Conservation (phyloP, 2,888 invertebrate genomes). For the Sycophila texana region DNA sequence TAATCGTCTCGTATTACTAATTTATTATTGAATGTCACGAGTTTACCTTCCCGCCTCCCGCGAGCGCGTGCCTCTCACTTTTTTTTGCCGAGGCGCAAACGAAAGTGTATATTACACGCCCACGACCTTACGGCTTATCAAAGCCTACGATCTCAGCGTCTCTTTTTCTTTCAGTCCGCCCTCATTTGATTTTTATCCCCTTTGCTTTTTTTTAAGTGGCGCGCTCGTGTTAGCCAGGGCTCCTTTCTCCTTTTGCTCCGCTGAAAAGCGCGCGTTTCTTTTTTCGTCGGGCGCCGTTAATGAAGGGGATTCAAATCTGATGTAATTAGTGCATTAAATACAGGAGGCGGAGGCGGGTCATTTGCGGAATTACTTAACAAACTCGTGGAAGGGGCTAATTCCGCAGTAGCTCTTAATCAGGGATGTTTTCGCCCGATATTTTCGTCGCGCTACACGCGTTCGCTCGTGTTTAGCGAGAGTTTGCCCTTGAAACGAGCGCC, state of each 20-base stretch:
- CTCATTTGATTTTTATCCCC: constrained; percentile 46
- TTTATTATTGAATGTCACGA: constrained; percentile 72
- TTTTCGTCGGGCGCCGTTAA: not conserved
- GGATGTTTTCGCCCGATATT: too few species aligned
- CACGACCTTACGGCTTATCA: constrained; percentile 50
- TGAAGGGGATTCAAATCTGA: constrained; percentile 11
- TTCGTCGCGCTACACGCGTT: too few species aligned
- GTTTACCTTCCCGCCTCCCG: constrained; percentile 59
- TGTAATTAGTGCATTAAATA: not conserved
- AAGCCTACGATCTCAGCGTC: constrained; percentile 7
- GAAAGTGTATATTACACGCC: constrained; percentile 24
- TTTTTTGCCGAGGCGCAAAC: constrained; percentile 49
- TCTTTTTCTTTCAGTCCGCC: constrained; percentile 4
- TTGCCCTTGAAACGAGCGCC: too few species aligned
- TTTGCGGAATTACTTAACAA: not conserved
- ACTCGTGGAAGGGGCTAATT: not conserved
- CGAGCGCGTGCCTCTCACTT: constrained; percentile 29
- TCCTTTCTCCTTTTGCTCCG: constrained; percentile 41
- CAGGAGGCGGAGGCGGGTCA: not conserved
- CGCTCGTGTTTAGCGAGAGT: too few species aligned
- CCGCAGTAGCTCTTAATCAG: too few species aligned
- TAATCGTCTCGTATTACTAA: constrained; percentile 72
- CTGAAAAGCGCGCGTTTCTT: not conserved
- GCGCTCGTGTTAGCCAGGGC: constrained; percentile 29
- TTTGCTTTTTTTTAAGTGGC: constrained; percentile 50